Conservation (phyloP, 2,113 vertebrate genomes). For the Brevimyrus niger region DNA sequence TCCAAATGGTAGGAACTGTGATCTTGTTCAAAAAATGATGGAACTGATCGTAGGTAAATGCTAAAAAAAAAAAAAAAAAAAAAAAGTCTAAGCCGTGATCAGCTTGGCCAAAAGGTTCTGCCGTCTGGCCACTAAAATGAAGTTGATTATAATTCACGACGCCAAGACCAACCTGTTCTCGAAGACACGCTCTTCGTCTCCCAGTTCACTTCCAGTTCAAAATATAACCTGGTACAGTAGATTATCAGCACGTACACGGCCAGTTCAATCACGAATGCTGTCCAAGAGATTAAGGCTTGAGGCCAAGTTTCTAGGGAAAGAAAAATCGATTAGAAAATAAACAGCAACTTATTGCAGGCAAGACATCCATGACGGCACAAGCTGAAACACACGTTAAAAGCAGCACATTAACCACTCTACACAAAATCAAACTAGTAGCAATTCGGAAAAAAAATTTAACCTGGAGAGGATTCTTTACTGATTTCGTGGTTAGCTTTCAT, state of each 20-base stretch:
- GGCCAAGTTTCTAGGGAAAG: slow-evolving; percentile 45
- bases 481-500: too few relatives aligned
- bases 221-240: slow-evolving; percentile 47
- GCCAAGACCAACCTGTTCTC: slow-evolving; percentile 50
- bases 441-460: neutral
- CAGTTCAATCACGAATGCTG: slow-evolving; percentile 48
- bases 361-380: neutral
- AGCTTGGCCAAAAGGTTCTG: neutral
- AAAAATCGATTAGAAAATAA: neutral
- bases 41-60: slow-evolving; percentile 70
- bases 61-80: slow-evolving; percentile 44
- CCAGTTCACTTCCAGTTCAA: slow-evolving; percentile 64
- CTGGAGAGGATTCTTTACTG: neutral
- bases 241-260: slow-evolving; percentile 45
- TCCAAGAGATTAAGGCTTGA: slow-evolving; percentile 27
- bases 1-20: slow-evolving; percentile 58
- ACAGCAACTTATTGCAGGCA: neutral
- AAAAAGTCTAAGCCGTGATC: neutral
- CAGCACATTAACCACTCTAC: neutral
- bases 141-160: neutral
- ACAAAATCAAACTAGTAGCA: neutral
- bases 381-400: neutral
- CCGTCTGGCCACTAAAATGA: neutral
- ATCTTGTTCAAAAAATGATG: slow-evolving; percentile 53
- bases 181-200: slow-evolving; percentile 49